Evolutionary conservation across 2,888 invertebrate species (phyloP).

Genomic region (Troglohyphantes excavatus): DNA sequence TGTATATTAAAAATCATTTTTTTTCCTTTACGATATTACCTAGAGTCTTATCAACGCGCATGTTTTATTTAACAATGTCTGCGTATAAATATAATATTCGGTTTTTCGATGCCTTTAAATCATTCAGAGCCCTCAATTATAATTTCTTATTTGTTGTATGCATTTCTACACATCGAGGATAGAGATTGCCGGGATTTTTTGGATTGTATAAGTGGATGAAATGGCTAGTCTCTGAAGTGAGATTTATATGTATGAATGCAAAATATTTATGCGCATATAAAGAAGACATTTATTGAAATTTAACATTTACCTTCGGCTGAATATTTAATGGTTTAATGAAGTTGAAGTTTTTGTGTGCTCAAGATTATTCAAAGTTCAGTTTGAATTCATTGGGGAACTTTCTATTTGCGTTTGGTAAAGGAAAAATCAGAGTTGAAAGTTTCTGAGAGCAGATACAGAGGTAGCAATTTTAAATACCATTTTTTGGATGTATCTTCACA

Average conservation of each 20-base stretch:
- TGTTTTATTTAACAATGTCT: background rate
- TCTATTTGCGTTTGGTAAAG: too few relatives aligned
- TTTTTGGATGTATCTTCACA: too few relatives aligned
- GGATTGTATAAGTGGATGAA: background rate
- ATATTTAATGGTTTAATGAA: conserved; percentile 4
- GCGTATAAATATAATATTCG: background rate
- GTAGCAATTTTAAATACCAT: too few relatives aligned
- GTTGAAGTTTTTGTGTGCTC: background rate
- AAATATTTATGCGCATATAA: conserved; percentile 55
- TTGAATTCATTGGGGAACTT: too few relatives aligned
- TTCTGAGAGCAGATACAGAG: too few relatives aligned
- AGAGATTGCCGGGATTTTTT: background rate
- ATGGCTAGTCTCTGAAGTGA: background rate
- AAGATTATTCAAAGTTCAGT: background rate
- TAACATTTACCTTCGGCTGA: conserved; percentile 6
- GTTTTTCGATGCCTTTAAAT: background rate
- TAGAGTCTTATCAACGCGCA: background rate
- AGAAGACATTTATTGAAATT: conserved; percentile 51
- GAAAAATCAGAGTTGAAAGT: too few relatives aligned
- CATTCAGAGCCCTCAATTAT: background rate
- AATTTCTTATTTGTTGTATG: background rate
- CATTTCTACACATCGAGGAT: background rate
- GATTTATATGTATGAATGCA: conserved; percentile 14
- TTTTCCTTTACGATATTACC: background rate
- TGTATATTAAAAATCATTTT: background rate